Conservation (phyloP, 2,797 vertebrate species). For the Pseudochirops cupreus region DNA sequence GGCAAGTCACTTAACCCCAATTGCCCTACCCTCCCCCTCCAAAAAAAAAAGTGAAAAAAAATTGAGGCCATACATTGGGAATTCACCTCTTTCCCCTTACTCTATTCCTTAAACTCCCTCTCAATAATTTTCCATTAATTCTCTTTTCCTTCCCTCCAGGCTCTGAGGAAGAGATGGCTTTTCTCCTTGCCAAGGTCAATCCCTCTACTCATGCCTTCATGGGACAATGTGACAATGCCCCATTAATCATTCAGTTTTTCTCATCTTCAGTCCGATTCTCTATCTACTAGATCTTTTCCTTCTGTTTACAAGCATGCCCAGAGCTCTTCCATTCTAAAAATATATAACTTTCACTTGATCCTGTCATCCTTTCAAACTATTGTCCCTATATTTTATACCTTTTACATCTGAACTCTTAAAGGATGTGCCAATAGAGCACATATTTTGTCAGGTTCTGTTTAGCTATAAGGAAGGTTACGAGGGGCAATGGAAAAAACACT, state of each 20-base stretch:
- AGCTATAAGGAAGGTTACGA: background rate
- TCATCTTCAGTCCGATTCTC: background rate
- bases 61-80: background rate
- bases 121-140: too few relatives aligned
- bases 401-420: background rate
- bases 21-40: too few relatives aligned
- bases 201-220: background rate
- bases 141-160: background rate
- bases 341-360: background rate
- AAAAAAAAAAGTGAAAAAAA: background rate
- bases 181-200: background rate
- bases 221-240: background rate
- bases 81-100: background rate
- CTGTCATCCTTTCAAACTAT: background rate
- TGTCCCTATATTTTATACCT: background rate
- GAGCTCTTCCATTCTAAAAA: background rate
- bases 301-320: too few relatives aligned
- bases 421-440: background rate
- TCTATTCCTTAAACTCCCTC: background rate
- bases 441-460: background rate
- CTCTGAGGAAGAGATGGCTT: background rate
- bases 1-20: too few relatives aligned
- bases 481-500: background rate
- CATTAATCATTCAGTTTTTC: background rate
- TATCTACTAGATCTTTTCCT: background rate